Evolutionary conservation across 2,113 vertebrate species (phyloP).

Genomic region (Aptenodytes forsteri): DNA sequence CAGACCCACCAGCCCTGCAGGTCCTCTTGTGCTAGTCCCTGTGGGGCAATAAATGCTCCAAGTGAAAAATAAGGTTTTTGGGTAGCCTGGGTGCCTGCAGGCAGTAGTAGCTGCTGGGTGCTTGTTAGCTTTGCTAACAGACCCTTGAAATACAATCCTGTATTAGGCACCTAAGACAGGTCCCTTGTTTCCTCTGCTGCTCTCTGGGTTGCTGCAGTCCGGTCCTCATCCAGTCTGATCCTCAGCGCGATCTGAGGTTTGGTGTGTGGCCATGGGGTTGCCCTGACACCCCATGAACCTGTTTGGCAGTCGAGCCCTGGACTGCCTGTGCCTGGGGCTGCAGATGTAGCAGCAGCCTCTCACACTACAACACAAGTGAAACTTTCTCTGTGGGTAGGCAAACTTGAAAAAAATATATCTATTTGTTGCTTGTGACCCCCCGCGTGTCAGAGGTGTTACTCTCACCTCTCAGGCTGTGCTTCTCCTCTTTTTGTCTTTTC

Average conservation of each 20-base stretch:
- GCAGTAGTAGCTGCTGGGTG: not conserved
- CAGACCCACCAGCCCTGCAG: not conserved
- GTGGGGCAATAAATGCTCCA: not conserved
- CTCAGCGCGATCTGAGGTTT: fast-evolving
- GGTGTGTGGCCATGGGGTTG: not conserved
- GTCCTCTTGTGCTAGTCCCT: not conserved
- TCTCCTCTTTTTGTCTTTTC: too few relatives aligned
- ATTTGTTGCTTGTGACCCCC: not conserved
- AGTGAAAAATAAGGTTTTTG: fast-evolving
- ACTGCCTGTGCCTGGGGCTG: not conserved
- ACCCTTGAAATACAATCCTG: fast-evolving
- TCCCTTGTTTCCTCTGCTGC: too few relatives aligned
- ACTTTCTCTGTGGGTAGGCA: too few relatives aligned
- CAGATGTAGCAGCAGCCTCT: not conserved
- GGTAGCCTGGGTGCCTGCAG: not conserved
- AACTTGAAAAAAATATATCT: fast-evolving
- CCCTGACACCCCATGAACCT: fast-evolving
- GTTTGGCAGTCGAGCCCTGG: not conserved
- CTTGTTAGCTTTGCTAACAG: not conserved
- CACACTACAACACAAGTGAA: fast-evolving
- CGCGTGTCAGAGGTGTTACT: not conserved
- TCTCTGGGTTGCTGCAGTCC: fast-evolving
- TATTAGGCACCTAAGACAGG: fast-evolving
- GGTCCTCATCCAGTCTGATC: not conserved
- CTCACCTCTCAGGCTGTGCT: not conserved